Evolutionary conservation across 2,797 vertebrate genomes (phyloP).

Genomic region (Rhincodon typus): DNA sequence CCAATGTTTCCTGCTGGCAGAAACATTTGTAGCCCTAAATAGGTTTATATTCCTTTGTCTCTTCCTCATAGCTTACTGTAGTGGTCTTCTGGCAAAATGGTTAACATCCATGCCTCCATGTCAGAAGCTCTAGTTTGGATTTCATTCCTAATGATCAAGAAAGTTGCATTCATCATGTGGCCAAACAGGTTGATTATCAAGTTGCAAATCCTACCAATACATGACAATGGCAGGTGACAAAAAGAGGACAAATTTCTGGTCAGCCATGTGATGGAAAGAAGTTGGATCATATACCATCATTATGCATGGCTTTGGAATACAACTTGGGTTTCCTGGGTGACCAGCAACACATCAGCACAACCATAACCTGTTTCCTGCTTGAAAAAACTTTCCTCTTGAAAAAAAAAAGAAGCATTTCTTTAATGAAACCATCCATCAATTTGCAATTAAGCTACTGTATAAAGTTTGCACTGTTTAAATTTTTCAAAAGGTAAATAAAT

Average conservation of each 20-base stretch:
- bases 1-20: background rate
- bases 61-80: background rate
- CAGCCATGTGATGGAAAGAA: background rate
- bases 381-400: background rate
- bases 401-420: background rate
- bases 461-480: background rate
- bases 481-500: background rate
- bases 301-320: background rate
- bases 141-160: no score
- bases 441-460: background rate
- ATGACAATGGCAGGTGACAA: background rate
- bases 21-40: background rate
- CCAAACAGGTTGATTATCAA: no score
- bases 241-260: background rate
- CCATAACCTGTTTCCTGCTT: background rate
- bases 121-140: background rate
- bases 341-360: background rate
- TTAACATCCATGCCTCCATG: background rate
- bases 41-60: background rate
- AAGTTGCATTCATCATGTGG: no score
- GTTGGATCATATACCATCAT: background rate
- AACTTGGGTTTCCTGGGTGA: background rate
- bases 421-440: background rate
- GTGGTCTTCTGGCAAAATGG: background rate
- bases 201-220: no score